Conservation (phyloP, 2,113 vertebrate genomes). For the Austrofundulus limnaeus region DNA sequence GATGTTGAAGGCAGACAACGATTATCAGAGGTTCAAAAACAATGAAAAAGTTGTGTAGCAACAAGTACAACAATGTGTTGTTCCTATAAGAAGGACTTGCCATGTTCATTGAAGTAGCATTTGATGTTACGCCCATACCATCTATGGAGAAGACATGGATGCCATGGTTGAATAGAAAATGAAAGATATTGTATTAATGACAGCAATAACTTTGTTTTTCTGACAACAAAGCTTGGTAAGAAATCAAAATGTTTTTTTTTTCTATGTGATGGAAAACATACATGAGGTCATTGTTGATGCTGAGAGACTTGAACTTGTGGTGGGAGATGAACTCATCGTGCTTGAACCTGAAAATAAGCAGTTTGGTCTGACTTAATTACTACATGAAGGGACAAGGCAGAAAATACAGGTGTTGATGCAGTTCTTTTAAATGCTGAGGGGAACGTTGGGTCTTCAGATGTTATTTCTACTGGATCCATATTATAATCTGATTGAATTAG, state of each 20-base stretch:
- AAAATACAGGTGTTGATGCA: no score
- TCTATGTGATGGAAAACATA: not conserved
- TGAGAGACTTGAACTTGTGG: not conserved
- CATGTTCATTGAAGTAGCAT: slow-evolving; percentile 21
- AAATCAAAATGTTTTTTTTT: not conserved
- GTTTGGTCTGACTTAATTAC: not conserved
- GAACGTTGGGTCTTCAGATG: no score
- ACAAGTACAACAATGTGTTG: not conserved
- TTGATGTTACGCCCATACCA: not conserved
- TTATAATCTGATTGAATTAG: no score
- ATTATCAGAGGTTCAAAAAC: not conserved
- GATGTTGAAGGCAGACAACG: not conserved
- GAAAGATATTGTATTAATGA: not conserved
- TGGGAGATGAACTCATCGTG: not conserved
- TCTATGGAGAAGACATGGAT: slow-evolving; percentile 30
- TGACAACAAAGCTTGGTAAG: no score
- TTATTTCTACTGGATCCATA: no score
- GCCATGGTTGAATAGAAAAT: not conserved
- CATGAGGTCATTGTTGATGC: not conserved
- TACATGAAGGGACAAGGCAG: not conserved
- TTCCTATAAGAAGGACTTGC: slow-evolving; percentile 25
- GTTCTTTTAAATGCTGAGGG: no score
- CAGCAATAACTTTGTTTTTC: not conserved
- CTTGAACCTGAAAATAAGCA: slow-evolving; percentile 13
- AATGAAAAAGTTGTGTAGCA: not conserved